Percentiles rank a stretch among this genome's conserved stretches.
Evolutionary conservation across 2,888 invertebrate species (phyloP).

Genomic region (Cyclophora punctaria): DNA sequence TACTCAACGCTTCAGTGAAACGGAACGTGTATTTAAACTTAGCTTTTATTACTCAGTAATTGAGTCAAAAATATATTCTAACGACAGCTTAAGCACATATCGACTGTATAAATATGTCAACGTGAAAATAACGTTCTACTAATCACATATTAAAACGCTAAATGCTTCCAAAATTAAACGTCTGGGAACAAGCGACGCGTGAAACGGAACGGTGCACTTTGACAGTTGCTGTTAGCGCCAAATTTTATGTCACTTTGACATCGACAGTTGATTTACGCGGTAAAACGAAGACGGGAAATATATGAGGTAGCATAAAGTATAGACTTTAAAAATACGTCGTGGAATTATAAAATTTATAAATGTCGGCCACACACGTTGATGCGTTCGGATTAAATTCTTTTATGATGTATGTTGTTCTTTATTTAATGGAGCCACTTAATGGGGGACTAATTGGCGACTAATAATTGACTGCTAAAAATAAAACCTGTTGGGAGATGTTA

Average conservation of each 20-base stretch:
- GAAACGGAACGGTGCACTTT: constrained; percentile 27
- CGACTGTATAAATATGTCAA: constrained; percentile 41
- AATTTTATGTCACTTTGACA: no score
- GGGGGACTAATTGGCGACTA: background rate
- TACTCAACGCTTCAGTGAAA: constrained; percentile 26
- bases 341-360: no score
- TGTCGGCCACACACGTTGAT: no score
- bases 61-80: constrained; percentile 26
- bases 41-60: constrained; percentile 22
- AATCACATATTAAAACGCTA: constrained; percentile 42
- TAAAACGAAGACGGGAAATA: no score
- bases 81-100: constrained; percentile 26
- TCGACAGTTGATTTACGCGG: background rate
- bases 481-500: background rate
- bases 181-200: constrained; percentile 20
- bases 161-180: constrained; percentile 33
- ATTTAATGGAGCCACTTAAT: background rate
- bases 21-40: constrained; percentile 18
- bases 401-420: no score
- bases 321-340: no score
- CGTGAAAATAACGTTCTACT: constrained; percentile 37
- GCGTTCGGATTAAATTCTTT: no score
- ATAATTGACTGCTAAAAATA: background rate
- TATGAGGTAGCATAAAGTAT: no score
- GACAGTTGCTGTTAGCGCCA: constrained; percentile 16